Conservation (phyloP, 2,888 invertebrate genomes). For the Cheilosia vulpina region DNA sequence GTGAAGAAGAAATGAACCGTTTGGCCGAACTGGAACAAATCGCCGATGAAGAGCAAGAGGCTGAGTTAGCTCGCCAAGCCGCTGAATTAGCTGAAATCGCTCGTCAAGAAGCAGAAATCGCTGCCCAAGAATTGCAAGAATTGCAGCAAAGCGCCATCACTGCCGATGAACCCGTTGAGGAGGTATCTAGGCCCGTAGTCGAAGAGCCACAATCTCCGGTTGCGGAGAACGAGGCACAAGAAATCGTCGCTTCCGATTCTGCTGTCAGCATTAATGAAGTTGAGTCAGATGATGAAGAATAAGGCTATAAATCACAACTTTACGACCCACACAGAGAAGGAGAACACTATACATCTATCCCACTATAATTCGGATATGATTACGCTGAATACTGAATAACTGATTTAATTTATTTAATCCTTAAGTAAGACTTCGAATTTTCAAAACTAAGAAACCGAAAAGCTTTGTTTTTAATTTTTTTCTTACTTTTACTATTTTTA, state of each 20-base stretch:
- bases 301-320: background rate
- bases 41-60: slow-evolving; percentile 85
- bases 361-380: slow-evolving; percentile 8
- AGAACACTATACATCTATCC: slow-evolving; percentile 8
- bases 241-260: slow-evolving; percentile 31
- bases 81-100: slow-evolving; percentile 88
- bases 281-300: slow-evolving; percentile 58
- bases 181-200: slow-evolving; percentile 80
- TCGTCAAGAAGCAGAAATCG: slow-evolving; percentile 86
- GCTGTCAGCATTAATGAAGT: slow-evolving; percentile 64
- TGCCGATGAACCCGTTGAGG: slow-evolving; percentile 81
- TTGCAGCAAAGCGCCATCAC: slow-evolving; percentile 78
- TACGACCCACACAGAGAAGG: background rate
- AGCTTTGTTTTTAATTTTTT: slow-evolving; percentile 39
- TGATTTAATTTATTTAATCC: slow-evolving; percentile 53
- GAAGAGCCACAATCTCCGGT: slow-evolving; percentile 73
- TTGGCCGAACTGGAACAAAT: slow-evolving; percentile 85
- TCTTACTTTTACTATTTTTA: slow-evolving; percentile 28
- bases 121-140: slow-evolving; percentile 85
- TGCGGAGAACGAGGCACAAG: slow-evolving; percentile 33
- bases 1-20: slow-evolving; percentile 85
- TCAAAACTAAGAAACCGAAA: slow-evolving; percentile 29
- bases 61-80: slow-evolving; percentile 88
- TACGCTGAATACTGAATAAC: slow-evolving; percentile 11
- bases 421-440: slow-evolving; percentile 61